Conservation (phyloP, 2,888 invertebrate species). For the Rhamnusium bicolor region DNA sequence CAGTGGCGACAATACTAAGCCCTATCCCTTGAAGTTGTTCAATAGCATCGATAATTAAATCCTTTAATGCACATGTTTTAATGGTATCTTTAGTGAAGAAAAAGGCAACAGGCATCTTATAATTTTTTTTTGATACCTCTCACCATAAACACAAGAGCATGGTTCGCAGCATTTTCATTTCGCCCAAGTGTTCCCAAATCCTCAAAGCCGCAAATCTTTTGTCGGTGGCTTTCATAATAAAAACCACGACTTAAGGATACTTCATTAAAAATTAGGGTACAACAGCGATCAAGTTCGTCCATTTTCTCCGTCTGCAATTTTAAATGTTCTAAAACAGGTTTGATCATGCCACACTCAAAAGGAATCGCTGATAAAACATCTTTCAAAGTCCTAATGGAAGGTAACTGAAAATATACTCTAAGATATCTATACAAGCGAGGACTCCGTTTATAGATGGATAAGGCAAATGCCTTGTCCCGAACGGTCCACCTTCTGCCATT, state of each 20-base stretch:
- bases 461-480: conserved; percentile 50
- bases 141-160: not conserved
- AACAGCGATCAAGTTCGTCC: conserved; percentile 40
- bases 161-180: not conserved
- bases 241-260: conserved; percentile 41
- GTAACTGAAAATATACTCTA: conserved; percentile 46
- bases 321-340: conserved; percentile 41
- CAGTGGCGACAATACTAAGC: conserved; percentile 15
- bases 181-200: conserved; percentile 35
- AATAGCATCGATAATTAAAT: not conserved
- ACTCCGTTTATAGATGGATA: conserved; percentile 53
- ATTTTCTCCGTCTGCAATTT: conserved; percentile 37
- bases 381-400: conserved; percentile 50
- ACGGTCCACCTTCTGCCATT: conserved; percentile 43
- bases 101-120: not conserved
- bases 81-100: not conserved
- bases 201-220: conserved; percentile 44
- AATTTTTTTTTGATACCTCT: not conserved
- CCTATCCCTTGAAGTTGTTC: conserved; percentile 3
- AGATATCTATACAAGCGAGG: conserved; percentile 51
- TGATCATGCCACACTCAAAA: conserved; percentile 47
- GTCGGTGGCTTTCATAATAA: conserved; percentile 38
- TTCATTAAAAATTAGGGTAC: conserved; percentile 51
- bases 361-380: conserved; percentile 47
- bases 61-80: not conserved